Conservation (phyloP, 2,888 invertebrate genomes). For the Boloria selene region DNA sequence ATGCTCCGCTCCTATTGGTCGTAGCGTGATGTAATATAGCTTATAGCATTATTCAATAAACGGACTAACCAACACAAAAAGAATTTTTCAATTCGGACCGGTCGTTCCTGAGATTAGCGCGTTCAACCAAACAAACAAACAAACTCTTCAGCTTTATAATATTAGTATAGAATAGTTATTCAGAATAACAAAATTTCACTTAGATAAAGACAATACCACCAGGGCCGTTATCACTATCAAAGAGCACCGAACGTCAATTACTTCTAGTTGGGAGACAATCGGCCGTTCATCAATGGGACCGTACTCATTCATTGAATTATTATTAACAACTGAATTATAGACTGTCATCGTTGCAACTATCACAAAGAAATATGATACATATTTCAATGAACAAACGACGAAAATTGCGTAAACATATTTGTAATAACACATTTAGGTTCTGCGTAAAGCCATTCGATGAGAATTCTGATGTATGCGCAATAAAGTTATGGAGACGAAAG, state of each 20-base stretch:
- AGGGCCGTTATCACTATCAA: constrained; percentile 56
- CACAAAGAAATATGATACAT: constrained; percentile 29
- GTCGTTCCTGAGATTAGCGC: too few relatives aligned
- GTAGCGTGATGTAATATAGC: too few relatives aligned
- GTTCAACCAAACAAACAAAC: too few relatives aligned
- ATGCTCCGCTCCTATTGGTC: too few relatives aligned
- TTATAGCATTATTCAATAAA: too few relatives aligned
- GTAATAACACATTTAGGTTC: constrained; percentile 36
- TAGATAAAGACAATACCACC: constrained; percentile 49
- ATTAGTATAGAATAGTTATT: constrained; percentile 9
- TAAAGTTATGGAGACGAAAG: constrained; percentile 40
- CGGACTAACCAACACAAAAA: too few relatives aligned
- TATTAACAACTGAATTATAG: constrained; percentile 43
- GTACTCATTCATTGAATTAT: constrained; percentile 58
- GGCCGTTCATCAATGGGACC: constrained; percentile 66
- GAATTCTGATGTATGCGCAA: constrained; percentile 45
- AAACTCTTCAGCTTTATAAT: too few relatives aligned
- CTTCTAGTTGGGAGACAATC: constrained; percentile 64
- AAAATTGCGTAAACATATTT: constrained; percentile 41
- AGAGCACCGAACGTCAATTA: constrained; percentile 65
- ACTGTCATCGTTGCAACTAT: constrained; percentile 16
- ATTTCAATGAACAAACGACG: constrained; percentile 23
- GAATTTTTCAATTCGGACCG: too few relatives aligned
- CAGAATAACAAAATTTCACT: constrained; percentile 8
- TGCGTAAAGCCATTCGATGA: constrained; percentile 56